Conservation (phyloP, 2,888 invertebrate species). For the Fragum sueziense region DNA sequence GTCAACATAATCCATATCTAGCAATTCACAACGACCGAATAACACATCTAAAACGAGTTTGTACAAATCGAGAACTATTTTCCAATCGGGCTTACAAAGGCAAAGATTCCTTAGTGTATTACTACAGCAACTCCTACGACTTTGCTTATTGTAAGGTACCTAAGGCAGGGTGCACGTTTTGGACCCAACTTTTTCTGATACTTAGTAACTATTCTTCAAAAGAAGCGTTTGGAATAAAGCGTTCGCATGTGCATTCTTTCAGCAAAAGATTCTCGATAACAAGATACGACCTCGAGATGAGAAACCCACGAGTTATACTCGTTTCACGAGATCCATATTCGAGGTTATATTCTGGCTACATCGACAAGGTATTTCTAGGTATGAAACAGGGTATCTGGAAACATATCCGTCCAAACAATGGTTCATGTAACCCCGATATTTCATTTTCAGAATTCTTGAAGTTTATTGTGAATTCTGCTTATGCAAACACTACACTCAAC, state of each 20-base stretch:
- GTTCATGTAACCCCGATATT: constrained; percentile 11
- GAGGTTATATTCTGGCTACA: constrained; percentile 38
- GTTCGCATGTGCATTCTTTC: neutral
- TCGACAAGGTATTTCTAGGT: constrained; percentile 32
- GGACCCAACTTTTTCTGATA: constrained; percentile 37
- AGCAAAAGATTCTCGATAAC: neutral
- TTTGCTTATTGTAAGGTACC: constrained; percentile 47
- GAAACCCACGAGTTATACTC: constrained; percentile 18
- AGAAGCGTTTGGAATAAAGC: neutral
- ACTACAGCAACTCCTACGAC: constrained; percentile 14
- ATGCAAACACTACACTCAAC: neutral
- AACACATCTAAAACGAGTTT: neutral
- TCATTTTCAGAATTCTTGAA: constrained; percentile 41
- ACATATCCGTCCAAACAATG: no score
- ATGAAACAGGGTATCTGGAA: neutral
- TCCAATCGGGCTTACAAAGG: neutral
- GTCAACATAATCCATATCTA: no score
- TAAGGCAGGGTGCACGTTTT: constrained; percentile 41
- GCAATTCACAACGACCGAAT: constrained; percentile 1
- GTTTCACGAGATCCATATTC: constrained; percentile 46
- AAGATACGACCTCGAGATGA: neutral
- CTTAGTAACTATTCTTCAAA: constrained; percentile 1
- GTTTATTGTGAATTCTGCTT: neutral
- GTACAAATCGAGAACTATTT: neutral
- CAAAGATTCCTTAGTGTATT: neutral